phyloP scores from a whole-genome alignment of 2,797 vertebrate species.

The Cynopterus sphinx region DNA sequence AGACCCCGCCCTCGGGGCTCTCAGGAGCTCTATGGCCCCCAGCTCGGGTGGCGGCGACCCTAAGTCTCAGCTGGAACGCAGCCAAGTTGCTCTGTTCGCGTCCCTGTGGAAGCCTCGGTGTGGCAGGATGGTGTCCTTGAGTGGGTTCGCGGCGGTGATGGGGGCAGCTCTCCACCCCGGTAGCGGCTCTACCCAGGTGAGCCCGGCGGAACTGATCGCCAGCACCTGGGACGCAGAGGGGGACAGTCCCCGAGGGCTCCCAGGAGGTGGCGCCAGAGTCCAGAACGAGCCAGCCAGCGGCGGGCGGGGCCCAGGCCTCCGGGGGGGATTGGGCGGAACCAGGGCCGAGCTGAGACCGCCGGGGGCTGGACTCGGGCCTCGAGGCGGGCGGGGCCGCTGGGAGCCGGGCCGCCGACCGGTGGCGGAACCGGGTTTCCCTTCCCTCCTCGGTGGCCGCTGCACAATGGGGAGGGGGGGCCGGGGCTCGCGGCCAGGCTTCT shows the following conservation, averaged over 20 bases:
- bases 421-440: background rate
- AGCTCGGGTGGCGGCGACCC: background rate
- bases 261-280: conserved; percentile 75
- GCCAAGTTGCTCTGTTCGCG: background rate
- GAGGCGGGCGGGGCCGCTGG: background rate
- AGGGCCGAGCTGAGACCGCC: rapidly evolving
- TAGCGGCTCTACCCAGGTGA: background rate
- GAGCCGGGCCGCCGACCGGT: background rate
- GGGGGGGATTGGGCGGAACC: rapidly evolving
- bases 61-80: background rate
- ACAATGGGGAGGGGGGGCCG: background rate
- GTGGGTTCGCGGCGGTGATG: background rate
- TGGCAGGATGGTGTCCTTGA: background rate
- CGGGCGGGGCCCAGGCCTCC: background rate
- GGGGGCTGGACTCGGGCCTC: background rate
- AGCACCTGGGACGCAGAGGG: background rate
- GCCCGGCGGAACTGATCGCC: rapidly evolving
- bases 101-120: background rate
- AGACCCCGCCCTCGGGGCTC: background rate
- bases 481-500: background rate
- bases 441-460: rapidly evolving
- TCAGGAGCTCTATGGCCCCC: background rate
- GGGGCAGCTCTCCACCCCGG: background rate
- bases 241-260: background rate
- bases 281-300: background rate